phyloP scores from a whole-genome alignment of 2,113 vertebrate genomes.

The Rutilus rutilus region DNA sequence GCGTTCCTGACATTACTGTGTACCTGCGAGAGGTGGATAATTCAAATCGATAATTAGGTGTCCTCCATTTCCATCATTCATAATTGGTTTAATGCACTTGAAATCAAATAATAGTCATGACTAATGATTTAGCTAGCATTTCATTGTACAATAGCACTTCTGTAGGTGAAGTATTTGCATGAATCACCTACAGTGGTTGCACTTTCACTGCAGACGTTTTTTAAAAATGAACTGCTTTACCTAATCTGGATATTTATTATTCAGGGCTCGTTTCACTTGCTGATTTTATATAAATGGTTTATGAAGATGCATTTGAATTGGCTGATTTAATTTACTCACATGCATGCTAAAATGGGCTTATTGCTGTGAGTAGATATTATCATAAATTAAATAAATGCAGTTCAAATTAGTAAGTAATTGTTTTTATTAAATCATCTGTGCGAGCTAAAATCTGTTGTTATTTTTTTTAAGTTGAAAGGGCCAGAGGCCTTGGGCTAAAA shows the following conservation, averaged over 20 bases:
- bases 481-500: background rate
- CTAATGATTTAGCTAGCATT: conserved; percentile 14
- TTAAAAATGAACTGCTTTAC: background rate
- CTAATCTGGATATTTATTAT: background rate
- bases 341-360: background rate
- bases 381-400: background rate
- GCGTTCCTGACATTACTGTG: conserved; percentile 91
- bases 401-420: background rate
- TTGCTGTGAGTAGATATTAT: background rate
- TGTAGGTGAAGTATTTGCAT: conserved; percentile 51
- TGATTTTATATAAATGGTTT: conserved; percentile 8
- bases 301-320: background rate
- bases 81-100: conserved; percentile 49
- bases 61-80: background rate
- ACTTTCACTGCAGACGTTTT: background rate
- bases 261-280: background rate
- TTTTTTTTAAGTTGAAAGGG: background rate
- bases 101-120: conserved; percentile 53
- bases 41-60: background rate
- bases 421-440: background rate
- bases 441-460: background rate
- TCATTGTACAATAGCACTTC: conserved; percentile 8
- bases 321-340: background rate
- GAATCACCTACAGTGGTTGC: background rate
- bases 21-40: conserved; percentile 76